phyloP scores from a whole-genome alignment of 2,888 invertebrate genomes.

The Cyclophora albipunctata region DNA sequence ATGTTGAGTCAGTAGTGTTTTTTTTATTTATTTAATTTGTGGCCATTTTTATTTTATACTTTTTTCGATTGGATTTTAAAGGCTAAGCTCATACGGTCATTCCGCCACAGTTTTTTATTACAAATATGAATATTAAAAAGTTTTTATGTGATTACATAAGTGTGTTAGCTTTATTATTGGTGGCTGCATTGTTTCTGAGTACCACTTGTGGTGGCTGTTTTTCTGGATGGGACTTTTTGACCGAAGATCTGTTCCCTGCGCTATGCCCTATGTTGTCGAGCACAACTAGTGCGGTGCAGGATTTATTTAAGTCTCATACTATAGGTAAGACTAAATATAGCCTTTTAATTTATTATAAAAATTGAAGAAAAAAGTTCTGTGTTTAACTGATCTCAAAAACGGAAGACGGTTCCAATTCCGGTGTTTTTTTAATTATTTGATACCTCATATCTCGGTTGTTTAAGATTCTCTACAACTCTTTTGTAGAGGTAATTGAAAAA shows the following conservation, averaged over 20 bases:
- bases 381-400: neutral
- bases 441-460: no score
- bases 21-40: no score
- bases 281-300: constrained; percentile 37
- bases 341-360: no score
- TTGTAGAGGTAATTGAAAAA: no score
- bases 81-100: no score
- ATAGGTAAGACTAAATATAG: constrained; percentile 44
- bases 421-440: no score
- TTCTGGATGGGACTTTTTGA: constrained; percentile 49
- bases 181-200: constrained; percentile 29
- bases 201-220: constrained; percentile 41
- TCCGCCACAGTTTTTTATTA: no score
- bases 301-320: constrained; percentile 38
- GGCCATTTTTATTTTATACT: no score
- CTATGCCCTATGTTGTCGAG: constrained; percentile 47
- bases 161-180: constrained; percentile 27
- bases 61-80: no score
- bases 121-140: constrained; percentile 16
- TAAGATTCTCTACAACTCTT: no score
- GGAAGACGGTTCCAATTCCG: no score
- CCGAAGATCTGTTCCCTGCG: constrained; percentile 43
- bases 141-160: constrained; percentile 23
- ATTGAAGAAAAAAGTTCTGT: neutral
- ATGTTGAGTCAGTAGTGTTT: no score